Conservation (phyloP, 2,888 invertebrate genomes). For the Ariolimax columbianus region DNA sequence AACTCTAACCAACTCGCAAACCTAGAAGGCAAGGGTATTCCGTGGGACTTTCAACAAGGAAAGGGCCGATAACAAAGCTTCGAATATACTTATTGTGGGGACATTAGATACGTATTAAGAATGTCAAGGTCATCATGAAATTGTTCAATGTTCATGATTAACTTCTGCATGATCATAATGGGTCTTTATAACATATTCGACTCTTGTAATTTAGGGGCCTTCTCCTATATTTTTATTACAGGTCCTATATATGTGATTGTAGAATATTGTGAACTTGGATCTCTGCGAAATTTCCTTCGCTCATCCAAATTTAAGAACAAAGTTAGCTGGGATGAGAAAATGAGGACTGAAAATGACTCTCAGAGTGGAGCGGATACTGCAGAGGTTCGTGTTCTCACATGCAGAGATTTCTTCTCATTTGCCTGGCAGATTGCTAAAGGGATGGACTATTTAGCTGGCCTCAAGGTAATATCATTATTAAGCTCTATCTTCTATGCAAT, state of each 20-base stretch:
- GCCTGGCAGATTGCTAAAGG: slow-evolving; percentile 93
- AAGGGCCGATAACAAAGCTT: no score
- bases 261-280: slow-evolving; percentile 88
- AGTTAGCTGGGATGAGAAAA: slow-evolving; percentile 58
- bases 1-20: no score
- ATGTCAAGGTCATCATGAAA: no score
- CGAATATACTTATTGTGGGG: no score
- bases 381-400: slow-evolving; percentile 80
- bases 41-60: no score
- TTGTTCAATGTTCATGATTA: no score
- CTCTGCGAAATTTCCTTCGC: slow-evolving; percentile 86
- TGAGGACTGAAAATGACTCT: slow-evolving; percentile 52
- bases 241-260: slow-evolving; percentile 88
- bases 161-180: no score
- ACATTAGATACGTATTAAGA: no score
- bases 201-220: no score
- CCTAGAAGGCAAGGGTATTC: no score
- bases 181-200: no score
- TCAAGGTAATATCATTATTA: slow-evolving; percentile 83
- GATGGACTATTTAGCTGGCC: slow-evolving; percentile 88
- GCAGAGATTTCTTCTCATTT: slow-evolving; percentile 87
- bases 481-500: no score
- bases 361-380: slow-evolving; percentile 54
- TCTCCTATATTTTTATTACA: slow-evolving; percentile 72
- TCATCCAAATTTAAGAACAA: slow-evolving; percentile 80